Conservation (phyloP, 2,888 invertebrate genomes). For the Apodemia duryi region DNA sequence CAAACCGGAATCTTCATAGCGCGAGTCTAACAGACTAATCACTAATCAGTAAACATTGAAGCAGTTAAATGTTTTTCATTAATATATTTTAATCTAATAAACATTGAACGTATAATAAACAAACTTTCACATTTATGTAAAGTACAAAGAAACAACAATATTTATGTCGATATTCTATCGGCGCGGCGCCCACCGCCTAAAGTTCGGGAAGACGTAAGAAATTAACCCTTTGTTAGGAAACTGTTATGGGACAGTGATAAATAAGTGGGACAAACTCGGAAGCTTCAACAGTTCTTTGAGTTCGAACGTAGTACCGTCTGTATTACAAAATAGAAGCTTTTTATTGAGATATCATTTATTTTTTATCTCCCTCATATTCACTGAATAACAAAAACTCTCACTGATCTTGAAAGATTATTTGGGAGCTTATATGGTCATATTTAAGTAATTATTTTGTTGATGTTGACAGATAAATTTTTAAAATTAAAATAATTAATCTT, state of each 20-base stretch:
- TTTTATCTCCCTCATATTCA: neutral
- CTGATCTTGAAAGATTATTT: too few species aligned
- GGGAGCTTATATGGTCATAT: too few species aligned
- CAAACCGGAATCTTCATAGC: too few species aligned
- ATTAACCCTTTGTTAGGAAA: constrained; percentile 18
- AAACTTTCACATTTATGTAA: constrained; percentile 3
- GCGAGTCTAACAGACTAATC: too few species aligned
- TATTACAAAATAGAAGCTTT: neutral
- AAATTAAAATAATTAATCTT: too few species aligned
- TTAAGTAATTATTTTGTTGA: too few species aligned
- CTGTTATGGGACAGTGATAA: constrained; percentile 28
- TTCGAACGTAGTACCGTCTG: constrained; percentile 23
- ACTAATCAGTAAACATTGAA: too few species aligned
- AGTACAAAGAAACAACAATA: neutral
- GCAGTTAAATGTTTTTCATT: neutral
- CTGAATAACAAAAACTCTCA: too few species aligned
- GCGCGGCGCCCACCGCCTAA: constrained; percentile 2
- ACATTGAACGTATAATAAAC: neutral
- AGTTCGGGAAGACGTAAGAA: constrained; percentile 19
- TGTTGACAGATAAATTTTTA: too few species aligned
- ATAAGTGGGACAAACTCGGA: constrained; percentile 36
- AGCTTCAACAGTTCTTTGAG: constrained; percentile 30
- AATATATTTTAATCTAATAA: neutral
- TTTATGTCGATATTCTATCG: constrained; percentile 9
- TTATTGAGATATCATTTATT: neutral